These are phyloP conservation scores for Drosophila sordidula DNA, from an alignment of 2,888 invertebrate genomes.

Conservation along the genomic window DNA sequence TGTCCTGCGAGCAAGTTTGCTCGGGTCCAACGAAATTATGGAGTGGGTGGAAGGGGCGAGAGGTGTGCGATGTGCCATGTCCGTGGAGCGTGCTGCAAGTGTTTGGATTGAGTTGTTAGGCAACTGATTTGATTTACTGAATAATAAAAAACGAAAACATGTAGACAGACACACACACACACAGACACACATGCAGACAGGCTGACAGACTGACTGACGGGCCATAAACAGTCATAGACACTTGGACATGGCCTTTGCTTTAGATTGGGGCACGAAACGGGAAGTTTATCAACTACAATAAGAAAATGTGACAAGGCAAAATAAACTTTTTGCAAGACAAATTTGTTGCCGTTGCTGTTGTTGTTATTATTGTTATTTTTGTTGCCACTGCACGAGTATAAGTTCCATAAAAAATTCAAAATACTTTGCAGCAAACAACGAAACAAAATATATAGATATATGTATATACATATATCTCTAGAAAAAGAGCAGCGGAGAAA, in stretches of 20 bases:
- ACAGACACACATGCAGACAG: conserved; percentile 10
- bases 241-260: conserved; percentile 65
- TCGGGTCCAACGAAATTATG: conserved; percentile 7
- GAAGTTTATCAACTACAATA: conserved; percentile 78
- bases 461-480: not conserved
- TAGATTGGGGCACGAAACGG: conserved; percentile 56
- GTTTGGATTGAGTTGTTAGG: conserved; percentile 81
- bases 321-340: conserved; percentile 63
- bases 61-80: conserved; percentile 49
- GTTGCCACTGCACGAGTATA: conserved; percentile 50
- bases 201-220: conserved; percentile 56
- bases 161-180: conserved; percentile 37
- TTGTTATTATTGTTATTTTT: conserved; percentile 36
- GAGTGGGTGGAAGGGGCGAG: not conserved
- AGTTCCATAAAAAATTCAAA: conserved; percentile 64
- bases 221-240: conserved; percentile 78
- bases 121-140: conserved; percentile 81
- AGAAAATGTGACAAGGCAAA: conserved; percentile 75
- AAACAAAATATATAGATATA: conserved; percentile 8
- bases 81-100: conserved; percentile 75
- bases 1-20: conserved; percentile 36
- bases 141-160: conserved; percentile 77
- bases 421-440: conserved; percentile 42
- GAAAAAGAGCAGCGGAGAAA: conserved; percentile 5
- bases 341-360: conserved; percentile 49